Base-by-base conservation (phyloP, 2,797 vertebrate genomes). In the Siniperca undulata region DNA sequence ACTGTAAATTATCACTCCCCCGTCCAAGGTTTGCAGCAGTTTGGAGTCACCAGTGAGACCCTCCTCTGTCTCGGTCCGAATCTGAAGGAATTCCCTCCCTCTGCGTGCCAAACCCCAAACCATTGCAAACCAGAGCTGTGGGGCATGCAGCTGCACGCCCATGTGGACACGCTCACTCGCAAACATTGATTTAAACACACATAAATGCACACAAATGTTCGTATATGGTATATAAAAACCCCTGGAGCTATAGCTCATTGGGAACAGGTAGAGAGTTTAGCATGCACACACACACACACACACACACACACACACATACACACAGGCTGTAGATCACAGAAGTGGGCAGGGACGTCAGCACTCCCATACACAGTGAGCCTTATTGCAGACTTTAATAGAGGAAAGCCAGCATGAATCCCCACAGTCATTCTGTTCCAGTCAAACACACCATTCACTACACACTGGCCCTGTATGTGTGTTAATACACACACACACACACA, bases 361-460 rank as follows among this genome's bases (percentile, higher is more conserved):
- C 93, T 93, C 88, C 86, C 90, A 84, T 90, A 93, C 95, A 94
- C 93, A 93, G 93, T 93, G 86, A 88, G 90, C 92, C 93, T 94
- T 92, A 93, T 90, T 91, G 93, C 86, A 85, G 93, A 93, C 89
- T 95, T 95, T 95, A 96, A 95, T 95, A 94, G 93, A 94, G 94
- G 90, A 92, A 91, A 93, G 92, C 90, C 93, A 92, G 93, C 92
- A 93, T 94, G 94, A 95, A 93, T 92, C 92, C 92, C 94, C 89
- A 92, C 94, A 95, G 94, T 94, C 93, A 93, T 93, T 94, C 93
- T 95, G 94, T 93, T 95, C 91, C 89, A 94, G 90, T 93, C 93
- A 92, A 91, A 89, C 86, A 90, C 88, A 88, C 91, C 93, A 93
- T 94, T 95, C 94, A 94, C 85, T 80, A 60, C 86, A 87, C 85